Evolutionary conservation across 2,888 invertebrate genomes (phyloP).

Genomic region (Matsumyia berberina): DNA sequence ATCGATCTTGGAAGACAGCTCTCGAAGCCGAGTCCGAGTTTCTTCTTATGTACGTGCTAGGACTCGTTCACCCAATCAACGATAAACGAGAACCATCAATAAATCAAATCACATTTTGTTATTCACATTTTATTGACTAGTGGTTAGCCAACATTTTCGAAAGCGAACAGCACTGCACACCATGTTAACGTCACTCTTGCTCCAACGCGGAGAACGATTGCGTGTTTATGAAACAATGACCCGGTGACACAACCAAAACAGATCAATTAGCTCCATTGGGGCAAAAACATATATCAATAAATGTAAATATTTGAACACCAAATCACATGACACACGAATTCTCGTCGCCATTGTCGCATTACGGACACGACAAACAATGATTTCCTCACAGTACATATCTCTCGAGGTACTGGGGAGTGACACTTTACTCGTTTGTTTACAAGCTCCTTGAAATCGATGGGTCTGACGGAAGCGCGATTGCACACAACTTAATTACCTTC

Average conservation of each 20-base stretch:
- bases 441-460: slow-evolving; percentile 45
- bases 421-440: slow-evolving; percentile 22
- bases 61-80: slow-evolving; percentile 15
- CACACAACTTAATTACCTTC: slow-evolving; percentile 47
- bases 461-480: slow-evolving; percentile 41
- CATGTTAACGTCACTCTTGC: slow-evolving; percentile 6
- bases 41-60: not conserved
- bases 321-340: slow-evolving; percentile 70
- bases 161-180: not conserved
- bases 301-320: slow-evolving; percentile 66
- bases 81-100: slow-evolving; percentile 29
- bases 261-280: slow-evolving; percentile 65
- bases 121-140: slow-evolving; percentile 26
- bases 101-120: slow-evolving; percentile 32
- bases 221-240: slow-evolving; percentile 39
- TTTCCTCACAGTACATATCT: slow-evolving; percentile 29
- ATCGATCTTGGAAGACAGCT: slow-evolving; percentile 37
- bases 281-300: slow-evolving; percentile 43
- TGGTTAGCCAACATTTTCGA: slow-evolving; percentile 24
- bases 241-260: slow-evolving; percentile 60
- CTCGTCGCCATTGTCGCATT: slow-evolving; percentile 19
- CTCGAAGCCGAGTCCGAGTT: not conserved
- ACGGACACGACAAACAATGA: slow-evolving; percentile 25
- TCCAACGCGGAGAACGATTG: not conserved
- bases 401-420: slow-evolving; percentile 21